Base-by-base conservation (phyloP, 2,113 vertebrate genomes). In the Gnathonemus echidnorhynchus region DNA sequence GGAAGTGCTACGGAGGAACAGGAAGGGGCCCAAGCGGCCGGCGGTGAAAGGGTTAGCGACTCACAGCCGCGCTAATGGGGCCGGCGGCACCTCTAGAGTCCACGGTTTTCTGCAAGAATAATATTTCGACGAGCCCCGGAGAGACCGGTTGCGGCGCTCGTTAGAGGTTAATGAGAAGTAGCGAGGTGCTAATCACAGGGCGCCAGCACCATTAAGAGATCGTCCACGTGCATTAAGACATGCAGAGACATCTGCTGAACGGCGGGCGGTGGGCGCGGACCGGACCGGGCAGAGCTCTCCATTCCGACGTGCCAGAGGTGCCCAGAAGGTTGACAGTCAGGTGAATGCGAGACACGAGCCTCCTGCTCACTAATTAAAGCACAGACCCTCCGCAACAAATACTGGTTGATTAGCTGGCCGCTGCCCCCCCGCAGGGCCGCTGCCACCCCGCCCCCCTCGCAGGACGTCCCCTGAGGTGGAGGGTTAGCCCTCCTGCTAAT, bases 151-250 rank as follows among this genome's bases (percentile, higher is more conserved):
- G 46, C 83, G 74, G 50, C 31, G 87, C 89, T 89, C 89, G n/a
- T 91, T 90, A 91, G 84, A 89, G 91, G 91, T 92, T 91, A 93
- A 92, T 91, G 87, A 52, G 87, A n/a, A 90, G 91, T 89, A 88
- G 85, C 90, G 90, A 89, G 90, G 87, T 90, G 92, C 89, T 77
- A n/a, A 90, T 31, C 39, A 90, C 89, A 87, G 49, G 66, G 80
- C 88, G 74, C 35, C 58, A 13, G 62, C 45, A 15, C 87, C 42
- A 50, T 91, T 90, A 91, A 89, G 85, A 89, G 80, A 91, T 89
- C 90, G 88, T 91, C 89, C 91, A 31, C 45, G 17, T 62, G 92
- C 90, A 91, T 90, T 90, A 89, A 90, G 86, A 86, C 35, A 62
- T 19, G n/a, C n/a, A 56, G 52, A 70, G 31, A 24, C 31, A 50